These are phyloP conservation scores for Passer montanus DNA, from an alignment of 2,113 vertebrate species.

Conservation along the genomic window DNA sequence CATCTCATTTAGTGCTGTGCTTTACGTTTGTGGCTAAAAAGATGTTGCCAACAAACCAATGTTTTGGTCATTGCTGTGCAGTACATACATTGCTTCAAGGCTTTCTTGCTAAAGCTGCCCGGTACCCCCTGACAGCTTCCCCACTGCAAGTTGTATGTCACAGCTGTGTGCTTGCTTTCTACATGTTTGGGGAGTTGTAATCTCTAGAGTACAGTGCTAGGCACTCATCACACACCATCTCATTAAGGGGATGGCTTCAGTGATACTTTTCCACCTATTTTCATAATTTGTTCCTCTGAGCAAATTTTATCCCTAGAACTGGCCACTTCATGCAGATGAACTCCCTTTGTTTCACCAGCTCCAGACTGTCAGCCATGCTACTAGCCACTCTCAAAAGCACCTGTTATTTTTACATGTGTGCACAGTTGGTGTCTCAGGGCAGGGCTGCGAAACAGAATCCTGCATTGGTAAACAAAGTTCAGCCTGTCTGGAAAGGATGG, in stretches of 20 bases:
- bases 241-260: neutral
- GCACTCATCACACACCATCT: neutral
- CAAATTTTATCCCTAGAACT: neutral
- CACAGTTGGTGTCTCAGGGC: neutral
- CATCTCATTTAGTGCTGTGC: neutral
- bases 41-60: neutral
- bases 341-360: neutral
- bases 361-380: neutral
- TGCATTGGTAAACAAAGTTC: neutral
- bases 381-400: neutral
- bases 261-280: neutral
- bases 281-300: neutral
- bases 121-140: accelerated
- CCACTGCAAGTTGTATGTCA: neutral
- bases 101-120: neutral
- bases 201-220: neutral
- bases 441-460: neutral
- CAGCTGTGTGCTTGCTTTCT: neutral
- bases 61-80: neutral
- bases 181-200: accelerated
- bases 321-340: neutral
- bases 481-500: neutral
- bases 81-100: neutral
- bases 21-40: neutral
- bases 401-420: neutral